phyloP scores from a whole-genome alignment of 1,140 invertebrate genomes.

The Cherax destructor region DNA sequence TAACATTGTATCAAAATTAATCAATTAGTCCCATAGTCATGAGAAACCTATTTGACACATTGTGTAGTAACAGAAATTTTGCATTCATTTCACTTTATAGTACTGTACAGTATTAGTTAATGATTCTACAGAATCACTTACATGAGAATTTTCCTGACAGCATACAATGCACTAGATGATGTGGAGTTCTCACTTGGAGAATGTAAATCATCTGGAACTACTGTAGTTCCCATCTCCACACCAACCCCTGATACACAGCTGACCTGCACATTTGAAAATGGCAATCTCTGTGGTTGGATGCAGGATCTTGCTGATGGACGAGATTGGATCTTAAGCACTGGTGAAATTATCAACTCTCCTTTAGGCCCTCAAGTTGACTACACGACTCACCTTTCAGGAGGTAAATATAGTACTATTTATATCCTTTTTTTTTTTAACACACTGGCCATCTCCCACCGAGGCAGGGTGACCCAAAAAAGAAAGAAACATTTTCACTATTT shows the following conservation, averaged over 20 bases:
- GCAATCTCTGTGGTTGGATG: constrained; percentile 26
- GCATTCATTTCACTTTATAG: not conserved
- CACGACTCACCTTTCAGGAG: constrained; percentile 50
- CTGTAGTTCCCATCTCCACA: constrained; percentile 5
- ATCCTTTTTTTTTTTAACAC: too few species aligned
- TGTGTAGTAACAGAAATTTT: not conserved
- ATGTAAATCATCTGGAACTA: constrained; percentile 3
- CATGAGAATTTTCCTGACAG: not conserved
- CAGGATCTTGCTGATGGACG: constrained; percentile 11
- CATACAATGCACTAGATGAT: constrained; percentile 52
- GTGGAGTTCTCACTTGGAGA: constrained; percentile 1
- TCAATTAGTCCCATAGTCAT: too few species aligned
- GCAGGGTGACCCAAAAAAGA: too few species aligned
- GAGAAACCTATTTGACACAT: not conserved
- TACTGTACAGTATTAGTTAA: not conserved
- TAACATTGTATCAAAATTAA: too few species aligned
- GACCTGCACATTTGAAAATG: constrained; percentile 45
- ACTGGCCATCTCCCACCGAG: too few species aligned
- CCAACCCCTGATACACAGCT: constrained; percentile 42
- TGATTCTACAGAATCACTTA: not conserved
- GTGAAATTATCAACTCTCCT: not conserved
- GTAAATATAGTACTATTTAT: not conserved
- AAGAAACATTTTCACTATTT: too few species aligned
- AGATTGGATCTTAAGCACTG: constrained; percentile 24
- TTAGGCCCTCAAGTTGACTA: constrained; percentile 37